Evolutionary conservation across 2,888 invertebrate genomes (phyloP).

Genomic region (Pseudeuparius sepicola): DNA sequence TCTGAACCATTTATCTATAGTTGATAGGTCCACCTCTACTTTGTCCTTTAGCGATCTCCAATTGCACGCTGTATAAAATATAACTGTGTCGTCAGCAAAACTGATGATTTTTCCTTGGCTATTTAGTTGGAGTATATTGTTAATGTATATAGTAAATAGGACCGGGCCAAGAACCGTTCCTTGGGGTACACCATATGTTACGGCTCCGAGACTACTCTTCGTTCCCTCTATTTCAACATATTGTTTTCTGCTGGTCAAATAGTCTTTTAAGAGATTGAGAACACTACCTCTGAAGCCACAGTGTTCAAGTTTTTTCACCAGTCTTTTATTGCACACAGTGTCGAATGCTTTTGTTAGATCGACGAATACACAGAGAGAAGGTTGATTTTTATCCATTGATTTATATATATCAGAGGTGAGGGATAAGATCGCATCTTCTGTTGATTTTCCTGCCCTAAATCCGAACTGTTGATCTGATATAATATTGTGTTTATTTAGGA

Average conservation of each 20-base stretch:
- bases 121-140: background rate
- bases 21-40: conserved; percentile 1
- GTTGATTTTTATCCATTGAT: background rate
- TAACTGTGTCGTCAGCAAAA: conserved; percentile 6
- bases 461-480: conserved; percentile 15
- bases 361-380: background rate
- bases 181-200: background rate
- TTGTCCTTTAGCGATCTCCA: conserved; percentile 10
- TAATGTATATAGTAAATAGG: conserved; percentile 5
- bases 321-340: background rate
- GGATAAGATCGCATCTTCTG: conserved; percentile 9
- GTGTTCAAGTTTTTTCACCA: background rate
- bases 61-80: conserved; percentile 7
- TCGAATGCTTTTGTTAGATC: background rate
- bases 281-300: background rate
- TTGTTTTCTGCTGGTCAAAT: background rate
- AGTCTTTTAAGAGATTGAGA: background rate
- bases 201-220: background rate
- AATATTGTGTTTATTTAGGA: conserved; percentile 9
- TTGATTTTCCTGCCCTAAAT: conserved; percentile 12
- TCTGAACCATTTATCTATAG: conserved; percentile 4
- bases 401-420: background rate
- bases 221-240: background rate
- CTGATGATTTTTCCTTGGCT: conserved; percentile 1
- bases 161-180: background rate